A percentile compares a stretch with the other conserved stretches of the same genome.
Conservation (phyloP, 2,113 vertebrate species). For the Centropus bengalensis region DNA sequence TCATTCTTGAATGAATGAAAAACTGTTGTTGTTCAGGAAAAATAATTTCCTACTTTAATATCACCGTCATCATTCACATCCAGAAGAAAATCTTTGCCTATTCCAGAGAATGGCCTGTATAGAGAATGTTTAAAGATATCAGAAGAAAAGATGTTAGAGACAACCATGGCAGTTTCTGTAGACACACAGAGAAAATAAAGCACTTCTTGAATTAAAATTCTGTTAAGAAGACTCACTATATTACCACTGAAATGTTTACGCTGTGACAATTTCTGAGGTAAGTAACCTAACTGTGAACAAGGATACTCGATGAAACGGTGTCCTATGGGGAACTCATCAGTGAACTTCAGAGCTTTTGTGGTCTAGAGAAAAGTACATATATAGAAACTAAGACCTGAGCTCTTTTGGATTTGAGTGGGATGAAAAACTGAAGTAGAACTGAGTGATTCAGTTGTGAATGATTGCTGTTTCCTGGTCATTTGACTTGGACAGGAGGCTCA, state of each 20-base stretch:
- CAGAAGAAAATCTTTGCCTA: background rate
- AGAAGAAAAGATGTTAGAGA: background rate
- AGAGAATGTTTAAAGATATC: background rate
- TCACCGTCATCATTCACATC: background rate
- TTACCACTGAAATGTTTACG: background rate
- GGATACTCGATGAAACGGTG: background rate
- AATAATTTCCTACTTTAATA: background rate
- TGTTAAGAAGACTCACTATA: background rate
- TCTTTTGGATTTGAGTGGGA: background rate
- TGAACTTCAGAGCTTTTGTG: background rate
- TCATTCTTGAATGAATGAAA: background rate
- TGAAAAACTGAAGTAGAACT: conserved; percentile 34
- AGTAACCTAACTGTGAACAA: background rate
- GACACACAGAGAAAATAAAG: background rate
- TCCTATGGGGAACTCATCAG: background rate
- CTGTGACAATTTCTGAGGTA: background rate
- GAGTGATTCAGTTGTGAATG: conserved; percentile 21
- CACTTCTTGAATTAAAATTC: background rate
- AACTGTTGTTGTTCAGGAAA: background rate
- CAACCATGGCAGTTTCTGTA: background rate
- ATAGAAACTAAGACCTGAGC: background rate
- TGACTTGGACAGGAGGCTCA: background rate
- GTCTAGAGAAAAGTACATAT: background rate
- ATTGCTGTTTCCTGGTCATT: background rate
- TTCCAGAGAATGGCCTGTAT: background rate